Conservation (phyloP, 2,113 vertebrate species). For the Otolemur garnettii region DNA sequence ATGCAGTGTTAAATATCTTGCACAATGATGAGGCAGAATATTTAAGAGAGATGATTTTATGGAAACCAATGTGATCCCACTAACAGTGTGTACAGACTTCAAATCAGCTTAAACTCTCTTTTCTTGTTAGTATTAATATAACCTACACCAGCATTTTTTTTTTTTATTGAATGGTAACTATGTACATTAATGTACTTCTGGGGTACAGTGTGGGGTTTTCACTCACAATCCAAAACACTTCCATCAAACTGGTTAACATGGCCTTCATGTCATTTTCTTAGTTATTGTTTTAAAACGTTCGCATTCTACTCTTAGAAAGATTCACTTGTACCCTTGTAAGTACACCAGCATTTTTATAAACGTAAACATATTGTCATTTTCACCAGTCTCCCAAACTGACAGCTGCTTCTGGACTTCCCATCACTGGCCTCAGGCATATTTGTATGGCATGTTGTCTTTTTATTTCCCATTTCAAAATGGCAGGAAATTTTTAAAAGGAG, state of each 20-base stretch:
- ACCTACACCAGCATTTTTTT: slow-evolving; percentile 12
- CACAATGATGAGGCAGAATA: slow-evolving; percentile 53
- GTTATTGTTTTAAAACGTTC: too few relatives aligned
- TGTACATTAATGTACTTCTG: too few relatives aligned
- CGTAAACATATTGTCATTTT: neutral
- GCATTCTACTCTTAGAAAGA: too few relatives aligned
- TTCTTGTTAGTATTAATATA: neutral
- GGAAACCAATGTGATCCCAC: neutral
- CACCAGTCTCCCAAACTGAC: slow-evolving; percentile 12
- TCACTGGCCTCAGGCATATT: neutral
- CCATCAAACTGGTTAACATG: too few relatives aligned
- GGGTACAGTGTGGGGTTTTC: too few relatives aligned
- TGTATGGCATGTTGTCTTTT: slow-evolving; percentile 48
- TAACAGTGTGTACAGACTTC: neutral
- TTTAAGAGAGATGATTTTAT: slow-evolving; percentile 49
- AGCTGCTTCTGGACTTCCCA: neutral
- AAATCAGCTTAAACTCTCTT: neutral
- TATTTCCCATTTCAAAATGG: slow-evolving; percentile 24
- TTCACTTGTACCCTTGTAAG: too few relatives aligned
- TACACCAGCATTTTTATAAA: neutral
- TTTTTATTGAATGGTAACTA: too few relatives aligned
- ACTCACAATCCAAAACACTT: too few relatives aligned
- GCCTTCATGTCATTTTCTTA: too few relatives aligned
- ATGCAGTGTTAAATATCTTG: neutral
- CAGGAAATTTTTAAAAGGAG: slow-evolving; percentile 29